These are phyloP conservation scores for Lomographa bimaculata DNA, from an alignment of 2,888 invertebrate genomes.

Conservation along the genomic window DNA sequence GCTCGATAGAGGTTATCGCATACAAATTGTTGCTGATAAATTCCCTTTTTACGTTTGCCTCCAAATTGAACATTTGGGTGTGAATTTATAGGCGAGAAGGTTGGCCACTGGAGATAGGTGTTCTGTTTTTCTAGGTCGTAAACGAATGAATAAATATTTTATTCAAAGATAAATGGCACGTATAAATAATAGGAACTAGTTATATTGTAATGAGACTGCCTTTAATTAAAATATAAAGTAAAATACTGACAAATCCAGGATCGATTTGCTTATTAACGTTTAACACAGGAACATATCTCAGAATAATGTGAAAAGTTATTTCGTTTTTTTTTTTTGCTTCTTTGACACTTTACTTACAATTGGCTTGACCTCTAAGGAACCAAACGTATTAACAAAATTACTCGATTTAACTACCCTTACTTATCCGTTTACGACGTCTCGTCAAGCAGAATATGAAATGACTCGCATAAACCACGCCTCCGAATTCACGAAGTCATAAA, in stretches of 20 bases:
- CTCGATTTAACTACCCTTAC: slow-evolving; percentile 18
- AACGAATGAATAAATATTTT: slow-evolving; percentile 17
- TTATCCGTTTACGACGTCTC: slow-evolving; percentile 26
- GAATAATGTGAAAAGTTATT: too few species aligned
- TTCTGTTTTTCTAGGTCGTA: slow-evolving; percentile 16
- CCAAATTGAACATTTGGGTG: slow-evolving; percentile 26
- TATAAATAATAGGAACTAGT: too few species aligned
- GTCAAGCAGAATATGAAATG: slow-evolving; percentile 32
- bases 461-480: slow-evolving; percentile 30
- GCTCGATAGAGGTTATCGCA: slow-evolving; percentile 30
- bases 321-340: too few species aligned
- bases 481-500: slow-evolving; percentile 31
- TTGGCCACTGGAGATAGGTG: slow-evolving; percentile 17
- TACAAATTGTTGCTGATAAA: slow-evolving; percentile 32
- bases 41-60: slow-evolving; percentile 24
- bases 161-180: too few species aligned
- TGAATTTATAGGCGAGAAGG: slow-evolving; percentile 19
- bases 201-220: too few species aligned
- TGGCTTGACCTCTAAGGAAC: slow-evolving; percentile 5
- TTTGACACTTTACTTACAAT: too few species aligned
- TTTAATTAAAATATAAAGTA: too few species aligned
- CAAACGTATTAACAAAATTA: slow-evolving; percentile 25
- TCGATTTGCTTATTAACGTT: too few species aligned
- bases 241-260: too few species aligned
- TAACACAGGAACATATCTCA: too few species aligned